These are phyloP conservation scores for Sebastes cheni DNA, from an alignment of 2,797 vertebrate genomes.

Conservation along the genomic window DNA sequence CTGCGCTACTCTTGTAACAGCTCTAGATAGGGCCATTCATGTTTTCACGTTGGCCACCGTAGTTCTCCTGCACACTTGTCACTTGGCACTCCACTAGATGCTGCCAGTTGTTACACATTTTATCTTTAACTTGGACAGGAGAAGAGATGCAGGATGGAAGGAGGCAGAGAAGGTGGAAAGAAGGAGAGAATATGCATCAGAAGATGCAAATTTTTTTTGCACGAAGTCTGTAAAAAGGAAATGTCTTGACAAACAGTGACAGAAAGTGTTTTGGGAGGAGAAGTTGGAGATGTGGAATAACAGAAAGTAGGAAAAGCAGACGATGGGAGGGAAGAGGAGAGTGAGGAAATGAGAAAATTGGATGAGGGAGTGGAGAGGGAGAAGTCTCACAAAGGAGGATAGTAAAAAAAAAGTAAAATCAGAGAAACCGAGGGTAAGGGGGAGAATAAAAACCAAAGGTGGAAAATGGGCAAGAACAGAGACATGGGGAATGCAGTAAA, in stretches of 20 bases:
- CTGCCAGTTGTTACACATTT: too few species aligned
- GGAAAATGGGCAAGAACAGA: neutral
- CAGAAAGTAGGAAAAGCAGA: neutral
- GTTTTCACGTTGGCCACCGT: too few species aligned
- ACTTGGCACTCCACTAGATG: too few species aligned
- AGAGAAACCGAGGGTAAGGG: neutral
- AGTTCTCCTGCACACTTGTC: too few species aligned
- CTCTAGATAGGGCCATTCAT: too few species aligned
- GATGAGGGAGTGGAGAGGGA: neutral
- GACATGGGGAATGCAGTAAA: neutral
- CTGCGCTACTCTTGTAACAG: too few species aligned
- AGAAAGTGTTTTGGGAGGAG: neutral
- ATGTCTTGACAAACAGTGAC: neutral
- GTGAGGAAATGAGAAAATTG: neutral
- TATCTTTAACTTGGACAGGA: neutral
- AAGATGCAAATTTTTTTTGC: neutral
- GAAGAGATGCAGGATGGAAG: neutral
- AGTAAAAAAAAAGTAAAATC: neutral
- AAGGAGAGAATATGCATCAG: neutral
- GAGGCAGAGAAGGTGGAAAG: neutral
- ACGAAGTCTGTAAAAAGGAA: neutral
- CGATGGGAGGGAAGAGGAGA: neutral
- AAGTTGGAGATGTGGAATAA: neutral
- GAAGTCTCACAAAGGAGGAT: neutral
- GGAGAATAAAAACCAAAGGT: neutral